phyloP scores from a whole-genome alignment of 2,888 invertebrate genomes.

The Phaonia tiefii region DNA sequence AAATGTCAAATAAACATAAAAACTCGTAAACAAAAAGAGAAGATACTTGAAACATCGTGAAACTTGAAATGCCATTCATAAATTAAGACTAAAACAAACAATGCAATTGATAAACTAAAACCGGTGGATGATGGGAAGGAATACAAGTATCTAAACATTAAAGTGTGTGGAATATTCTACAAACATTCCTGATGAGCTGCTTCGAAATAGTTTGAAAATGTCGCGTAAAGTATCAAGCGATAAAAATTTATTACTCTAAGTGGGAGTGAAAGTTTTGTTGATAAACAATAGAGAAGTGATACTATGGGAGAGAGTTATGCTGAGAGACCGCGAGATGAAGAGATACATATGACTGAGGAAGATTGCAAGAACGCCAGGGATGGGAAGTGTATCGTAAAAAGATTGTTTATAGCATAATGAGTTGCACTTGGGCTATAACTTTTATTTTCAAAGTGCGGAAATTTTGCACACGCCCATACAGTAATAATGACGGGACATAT shows the following conservation, averaged over 20 bases:
- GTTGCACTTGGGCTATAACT: too few relatives aligned
- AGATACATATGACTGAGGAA: neutral
- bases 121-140: neutral
- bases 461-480: too few relatives aligned
- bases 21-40: neutral
- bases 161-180: constrained; percentile 44
- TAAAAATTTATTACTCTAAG: constrained; percentile 22
- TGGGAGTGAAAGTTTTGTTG: neutral
- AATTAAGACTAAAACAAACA: too few relatives aligned
- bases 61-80: neutral
- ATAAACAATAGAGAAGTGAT: neutral
- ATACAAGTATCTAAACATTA: neutral
- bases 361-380: neutral
- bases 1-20: constrained; percentile 35
- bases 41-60: neutral
- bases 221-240: constrained; percentile 11
- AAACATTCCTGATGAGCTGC: too few relatives aligned
- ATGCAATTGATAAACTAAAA: too few relatives aligned
- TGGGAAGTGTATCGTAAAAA: neutral
- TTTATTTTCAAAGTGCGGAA: too few relatives aligned
- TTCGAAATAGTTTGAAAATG: too few relatives aligned
- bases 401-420: too few relatives aligned
- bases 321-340: neutral
- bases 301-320: too few relatives aligned
- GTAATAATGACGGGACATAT: too few relatives aligned